Base-by-base conservation (phyloP, 2,888 invertebrate species). In the Hecatera dysodea region DNA sequence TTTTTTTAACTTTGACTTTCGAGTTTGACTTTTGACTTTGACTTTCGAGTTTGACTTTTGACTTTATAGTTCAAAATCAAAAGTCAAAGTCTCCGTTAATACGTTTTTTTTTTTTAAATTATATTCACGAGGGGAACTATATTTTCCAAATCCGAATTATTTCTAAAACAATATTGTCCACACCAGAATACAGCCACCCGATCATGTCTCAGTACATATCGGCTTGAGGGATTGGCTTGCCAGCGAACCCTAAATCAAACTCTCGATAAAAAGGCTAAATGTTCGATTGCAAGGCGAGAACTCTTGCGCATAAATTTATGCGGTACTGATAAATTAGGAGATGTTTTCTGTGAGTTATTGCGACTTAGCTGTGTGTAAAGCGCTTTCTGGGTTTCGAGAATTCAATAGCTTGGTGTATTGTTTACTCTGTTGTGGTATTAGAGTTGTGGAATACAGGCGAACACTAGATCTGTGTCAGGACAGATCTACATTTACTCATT, bases 211-310 rank as follows among this genome's bases (percentile, higher is more conserved):
- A 78, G 84, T 84, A 90, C 91, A 90, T 95, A 95, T 95, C 95
- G 93, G 90, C 90, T 93, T 96, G 96, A 96, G 83, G 95, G 94
- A 96, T 96, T 95, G 94, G 90, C 92, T 91, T 90, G 87, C 86
- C 87, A 84, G 78, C 75, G 76, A 74, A 78, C 92, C 92, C 88
- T 94, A 94, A 94, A 94, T 94, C 94, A 94, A 94, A 88, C 88
- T 93, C 93, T 94, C 94, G 95, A 95, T 95, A 95, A 95, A 95
- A 95, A 95, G 94, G 94, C 94, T 95, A 95, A 96, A 95, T 95
- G 95, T 93, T 93, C 95, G 95, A 96, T 96, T 93, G 93, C 90
- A 84, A 87, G 89, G 90, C 88, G 90, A 91, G 89, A 90, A 92
- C 91, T 91, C 91, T 89, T 87, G 93, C 91, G 93, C 93, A 94